Conservation (phyloP, 2,797 vertebrate species). For the Hydrophis major region DNA sequence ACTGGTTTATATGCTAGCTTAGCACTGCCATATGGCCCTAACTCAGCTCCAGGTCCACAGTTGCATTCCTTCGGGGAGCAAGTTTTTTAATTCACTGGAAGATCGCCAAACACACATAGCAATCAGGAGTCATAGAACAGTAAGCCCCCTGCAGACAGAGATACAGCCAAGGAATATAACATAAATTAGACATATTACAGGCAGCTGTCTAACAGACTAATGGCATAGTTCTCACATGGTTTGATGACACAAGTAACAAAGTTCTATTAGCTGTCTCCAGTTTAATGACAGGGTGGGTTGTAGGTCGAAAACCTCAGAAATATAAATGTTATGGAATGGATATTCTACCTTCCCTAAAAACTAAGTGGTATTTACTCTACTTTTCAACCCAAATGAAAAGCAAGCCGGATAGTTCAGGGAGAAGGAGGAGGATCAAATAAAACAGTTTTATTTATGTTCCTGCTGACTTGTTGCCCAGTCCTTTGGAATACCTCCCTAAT, state of each 20-base stretch:
- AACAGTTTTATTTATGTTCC: slow-evolving; percentile 16
- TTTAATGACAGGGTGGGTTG: background rate
- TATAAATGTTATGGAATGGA: background rate
- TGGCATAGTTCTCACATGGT: background rate
- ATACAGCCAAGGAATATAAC: background rate
- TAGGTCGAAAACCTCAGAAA: background rate
- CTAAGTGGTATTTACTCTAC: background rate
- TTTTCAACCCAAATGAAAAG: background rate
- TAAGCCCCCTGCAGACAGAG: background rate
- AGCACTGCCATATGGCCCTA: background rate
- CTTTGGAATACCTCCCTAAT: slow-evolving; percentile 60
- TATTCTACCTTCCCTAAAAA: slow-evolving; percentile 14
- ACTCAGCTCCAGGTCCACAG: background rate
- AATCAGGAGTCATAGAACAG: background rate
- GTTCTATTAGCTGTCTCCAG: background rate
- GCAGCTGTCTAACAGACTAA: background rate
- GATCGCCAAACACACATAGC: background rate
- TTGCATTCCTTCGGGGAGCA: background rate
- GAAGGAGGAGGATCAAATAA: background rate
- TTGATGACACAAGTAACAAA: background rate
- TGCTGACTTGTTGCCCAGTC: slow-evolving; percentile 38
- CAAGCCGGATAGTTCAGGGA: background rate
- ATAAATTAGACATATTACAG: background rate
- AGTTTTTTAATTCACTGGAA: background rate
- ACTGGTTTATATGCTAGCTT: background rate